phyloP scores from a whole-genome alignment of 2,888 invertebrate species.

The Pycnomerus fuliginosus region DNA sequence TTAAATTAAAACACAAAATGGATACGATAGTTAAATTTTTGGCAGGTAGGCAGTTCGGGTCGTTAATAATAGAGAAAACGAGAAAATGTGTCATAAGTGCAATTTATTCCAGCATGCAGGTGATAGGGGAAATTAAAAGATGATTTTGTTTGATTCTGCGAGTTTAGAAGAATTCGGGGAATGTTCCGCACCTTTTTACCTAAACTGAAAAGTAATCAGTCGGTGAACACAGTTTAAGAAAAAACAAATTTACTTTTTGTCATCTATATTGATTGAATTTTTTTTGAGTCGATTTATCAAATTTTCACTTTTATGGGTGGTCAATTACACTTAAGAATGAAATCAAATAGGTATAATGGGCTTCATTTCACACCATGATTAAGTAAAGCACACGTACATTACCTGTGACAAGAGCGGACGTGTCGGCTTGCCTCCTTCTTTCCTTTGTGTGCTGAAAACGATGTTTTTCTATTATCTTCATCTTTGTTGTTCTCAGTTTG shows the following conservation, averaged over 20 bases:
- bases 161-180: constrained; percentile 13
- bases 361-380: constrained; percentile 28
- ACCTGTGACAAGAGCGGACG: constrained; percentile 28
- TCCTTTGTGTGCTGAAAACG: constrained; percentile 23
- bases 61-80: constrained; percentile 12
- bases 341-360: constrained; percentile 27
- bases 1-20: constrained; percentile 22
- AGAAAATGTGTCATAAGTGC: constrained; percentile 19
- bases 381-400: constrained; percentile 29
- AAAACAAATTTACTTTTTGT: constrained; percentile 23
- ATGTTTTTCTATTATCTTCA: constrained; percentile 27
- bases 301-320: constrained; percentile 27
- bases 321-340: constrained; percentile 25
- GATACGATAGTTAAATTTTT: constrained; percentile 11
- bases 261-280: constrained; percentile 23
- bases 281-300: constrained; percentile 22
- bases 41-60: constrained; percentile 16
- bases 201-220: constrained; percentile 6
- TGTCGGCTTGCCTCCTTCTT: constrained; percentile 25
- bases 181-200: constrained; percentile 2
- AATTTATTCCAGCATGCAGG: constrained; percentile 22
- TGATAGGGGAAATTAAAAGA: constrained; percentile 16
- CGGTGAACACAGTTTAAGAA: constrained; percentile 16
- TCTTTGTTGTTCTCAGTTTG: constrained; percentile 24
- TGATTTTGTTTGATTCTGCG: neutral